Percentiles rank a stretch among this genome's conserved stretches.
Conservation (phyloP, 2,888 invertebrate species). For the Oithona nana region DNA sequence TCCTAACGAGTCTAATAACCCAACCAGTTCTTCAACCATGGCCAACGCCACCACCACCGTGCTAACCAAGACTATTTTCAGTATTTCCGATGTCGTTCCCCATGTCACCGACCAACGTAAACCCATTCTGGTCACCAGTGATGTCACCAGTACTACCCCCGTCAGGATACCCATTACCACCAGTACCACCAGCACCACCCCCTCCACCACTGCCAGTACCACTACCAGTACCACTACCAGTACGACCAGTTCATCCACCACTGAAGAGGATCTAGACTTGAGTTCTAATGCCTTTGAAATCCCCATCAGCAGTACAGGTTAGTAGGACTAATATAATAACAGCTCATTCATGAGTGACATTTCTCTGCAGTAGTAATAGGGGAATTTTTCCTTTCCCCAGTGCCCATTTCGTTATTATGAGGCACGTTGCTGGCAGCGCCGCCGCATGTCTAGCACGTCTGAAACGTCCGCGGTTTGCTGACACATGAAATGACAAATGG, state of each 20-base stretch:
- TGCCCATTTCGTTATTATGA: background rate
- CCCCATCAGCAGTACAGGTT: background rate
- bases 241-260: background rate
- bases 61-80: background rate
- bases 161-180: conserved; percentile 13
- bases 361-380: background rate
- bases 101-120: background rate
- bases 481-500: too few relatives aligned
- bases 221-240: background rate
- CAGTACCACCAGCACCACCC: background rate
- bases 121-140: conserved; percentile 11
- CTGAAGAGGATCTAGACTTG: background rate
- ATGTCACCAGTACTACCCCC: conserved; percentile 1
- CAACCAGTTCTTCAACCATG: background rate
- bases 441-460: too few relatives aligned
- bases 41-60: background rate
- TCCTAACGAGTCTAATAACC: background rate
- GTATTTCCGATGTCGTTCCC: background rate
- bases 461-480: too few relatives aligned
- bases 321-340: too few relatives aligned
- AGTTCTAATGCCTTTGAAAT: background rate
- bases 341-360: background rate
- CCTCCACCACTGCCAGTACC: background rate
- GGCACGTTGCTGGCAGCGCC: too few relatives aligned
- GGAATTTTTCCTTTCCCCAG: too few relatives aligned